Base-by-base conservation (phyloP, 2,113 vertebrate species). In the Pygoscelis antarcticus region DNA sequence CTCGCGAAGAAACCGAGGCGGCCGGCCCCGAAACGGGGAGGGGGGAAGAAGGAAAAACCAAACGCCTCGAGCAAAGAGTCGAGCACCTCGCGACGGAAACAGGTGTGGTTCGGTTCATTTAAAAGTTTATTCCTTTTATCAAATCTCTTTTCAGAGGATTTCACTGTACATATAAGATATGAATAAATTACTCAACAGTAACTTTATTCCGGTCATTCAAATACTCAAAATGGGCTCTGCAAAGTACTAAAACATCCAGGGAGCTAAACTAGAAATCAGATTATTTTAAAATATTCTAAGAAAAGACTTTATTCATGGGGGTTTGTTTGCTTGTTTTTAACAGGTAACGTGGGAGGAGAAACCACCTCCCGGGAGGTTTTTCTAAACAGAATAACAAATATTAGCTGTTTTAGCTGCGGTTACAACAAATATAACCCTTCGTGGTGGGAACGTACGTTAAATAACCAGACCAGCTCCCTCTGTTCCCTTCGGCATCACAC, bases 111-210 rank as follows among this genome's bases (percentile, higher is more conserved):
- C 5, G 16, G 27, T 76, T 93, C 55, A 18, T 83, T 90, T 74
- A 38, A 65, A 96, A 90, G 57, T 86, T 87, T 84, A 72, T 90
- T 87, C 91, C 90, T 96, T 71, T 91, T 66, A 94, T 60, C 91
- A 94, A 92, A 87, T 34, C 71, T 80, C 69, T 91, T 58, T 40
- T 21, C 68, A 25, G 55, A 83, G 40, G 70, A 40, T 87, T 78
- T 72, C 27, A n/a, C 84, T 93, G 74, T 79, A 91, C 81, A 82
- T 29, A 69, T 14, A 68, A 83, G 76, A 90, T 54, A 49, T 14
- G 36, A 97, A 97, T 94, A 95, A 96, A 95, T 96, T 96, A 96
- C 94, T 93, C 91, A 74, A 90, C 86, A 86, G 96, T 49, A 88
- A 93, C 90, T 96, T 96, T 92, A 96, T 96, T 96, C 90, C 38